Conservation (phyloP, 2,888 invertebrate genomes). For the Heliconius cydno region DNA sequence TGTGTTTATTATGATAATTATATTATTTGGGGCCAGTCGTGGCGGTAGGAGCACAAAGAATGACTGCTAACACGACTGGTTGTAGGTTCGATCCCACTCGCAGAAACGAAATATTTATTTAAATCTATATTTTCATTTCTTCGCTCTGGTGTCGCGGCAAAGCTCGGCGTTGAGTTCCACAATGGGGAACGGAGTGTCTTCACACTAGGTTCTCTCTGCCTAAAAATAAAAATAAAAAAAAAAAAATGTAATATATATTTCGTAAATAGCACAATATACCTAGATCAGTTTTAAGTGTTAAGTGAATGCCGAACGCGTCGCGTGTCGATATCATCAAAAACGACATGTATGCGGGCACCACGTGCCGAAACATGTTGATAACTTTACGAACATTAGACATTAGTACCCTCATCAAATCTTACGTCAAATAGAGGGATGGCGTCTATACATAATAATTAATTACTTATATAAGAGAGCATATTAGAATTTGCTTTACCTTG, state of each 20-base stretch:
- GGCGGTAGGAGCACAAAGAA: no score
- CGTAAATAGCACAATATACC: background rate
- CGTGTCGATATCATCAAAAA: slow-evolving; percentile 22
- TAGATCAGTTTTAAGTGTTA: background rate
- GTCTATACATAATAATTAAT: slow-evolving; percentile 13
- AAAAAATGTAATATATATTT: no score
- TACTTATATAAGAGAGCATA: background rate
- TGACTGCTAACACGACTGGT: no score
- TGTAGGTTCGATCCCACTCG: no score
- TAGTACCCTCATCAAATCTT: slow-evolving; percentile 25
- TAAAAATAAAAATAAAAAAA: no score
- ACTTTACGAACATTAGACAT: slow-evolving; percentile 22
- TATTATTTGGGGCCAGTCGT: no score
- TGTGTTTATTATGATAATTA: background rate
- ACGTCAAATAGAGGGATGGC: background rate
- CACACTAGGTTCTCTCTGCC: no score
- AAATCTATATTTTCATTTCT: no score
- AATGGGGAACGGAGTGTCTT: no score
- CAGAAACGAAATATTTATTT: no score
- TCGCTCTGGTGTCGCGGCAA: no score
- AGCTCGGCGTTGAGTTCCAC: no score
- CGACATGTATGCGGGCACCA: slow-evolving; percentile 71
- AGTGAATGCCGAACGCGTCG: slow-evolving; percentile 23
- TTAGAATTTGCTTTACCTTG: background rate
- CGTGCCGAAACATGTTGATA: slow-evolving; percentile 54